Evolutionary conservation across 1,140 invertebrate species (phyloP).

Genomic region (Megalonaias nervosa): DNA sequence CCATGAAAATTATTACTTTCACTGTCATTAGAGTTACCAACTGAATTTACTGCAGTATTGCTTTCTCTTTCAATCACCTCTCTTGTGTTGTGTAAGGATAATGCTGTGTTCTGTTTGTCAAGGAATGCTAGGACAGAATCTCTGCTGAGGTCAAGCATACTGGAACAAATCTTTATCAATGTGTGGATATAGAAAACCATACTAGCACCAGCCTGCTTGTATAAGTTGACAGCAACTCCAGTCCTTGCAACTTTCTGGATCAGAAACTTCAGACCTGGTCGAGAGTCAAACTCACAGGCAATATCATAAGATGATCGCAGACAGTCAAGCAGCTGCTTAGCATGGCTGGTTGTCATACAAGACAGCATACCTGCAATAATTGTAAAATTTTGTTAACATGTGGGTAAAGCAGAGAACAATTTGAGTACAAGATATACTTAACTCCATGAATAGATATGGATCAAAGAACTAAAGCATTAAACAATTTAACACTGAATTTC

Average conservation of each 20-base stretch:
- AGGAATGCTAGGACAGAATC: constrained; percentile 44
- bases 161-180: constrained; percentile 84
- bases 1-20: too few species aligned
- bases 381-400: too few species aligned
- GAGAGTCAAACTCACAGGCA: constrained; percentile 87
- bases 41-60: too few species aligned
- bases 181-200: constrained; percentile 92
- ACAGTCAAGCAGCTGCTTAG: constrained; percentile 82
- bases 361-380: constrained; percentile 72
- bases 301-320: constrained; percentile 85
- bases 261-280: constrained; percentile 93
- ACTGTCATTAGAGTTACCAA: too few species aligned
- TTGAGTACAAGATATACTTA: too few species aligned
- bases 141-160: constrained; percentile 76
- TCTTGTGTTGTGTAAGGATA: neutral
- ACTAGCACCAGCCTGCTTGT: constrained; percentile 91
- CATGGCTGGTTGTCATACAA: constrained; percentile 73
- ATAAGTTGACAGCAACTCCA: constrained; percentile 90
- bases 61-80: too few species aligned
- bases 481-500: too few species aligned
- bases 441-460: too few species aligned
- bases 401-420: too few species aligned
- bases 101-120: neutral
- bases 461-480: too few species aligned
- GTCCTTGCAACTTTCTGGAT: constrained; percentile 93